Evolutionary conservation across 2,113 vertebrate genomes (phyloP), one percentile per base, ranked within the genome.

Genomic region (Turdus rufiventris): DNA sequence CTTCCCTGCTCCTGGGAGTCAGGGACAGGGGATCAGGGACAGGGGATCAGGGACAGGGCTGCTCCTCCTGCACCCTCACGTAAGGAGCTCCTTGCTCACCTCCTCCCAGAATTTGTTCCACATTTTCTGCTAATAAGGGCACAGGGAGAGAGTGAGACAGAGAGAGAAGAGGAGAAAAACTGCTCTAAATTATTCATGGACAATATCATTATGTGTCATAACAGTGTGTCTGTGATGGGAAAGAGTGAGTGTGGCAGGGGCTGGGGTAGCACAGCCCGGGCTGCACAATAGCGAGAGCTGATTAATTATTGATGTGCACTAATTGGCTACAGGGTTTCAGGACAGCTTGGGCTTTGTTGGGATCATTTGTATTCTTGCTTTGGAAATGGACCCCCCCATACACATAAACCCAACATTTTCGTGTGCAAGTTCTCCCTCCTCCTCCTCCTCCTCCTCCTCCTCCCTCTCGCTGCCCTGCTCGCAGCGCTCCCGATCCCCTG

Each of bases 161-260:
- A 74, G 86, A 92, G 80, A 91, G 95, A 34, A 96, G 92, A 96
- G 91, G 89, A 96, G 94, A 95, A 96, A 97, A 98, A 97, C 95
- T 91, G 94, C 88, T 95, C 91, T 97, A 97, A 99, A 99, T 99
- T 98, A 99, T 99, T 99, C 96, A 99, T 99, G 79, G 70, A 97
- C 98, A 99, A 99, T 99, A 99, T 99, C 98, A 99, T 99, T 99
- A 99, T 99, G 98, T 99, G 99, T 99, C 99, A 99, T 99, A 99
- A 99, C 99, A 99, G 99, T 98, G 98, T 97, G 97, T 98, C 97
- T 97, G 97, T 94, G 95, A 97, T 97, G 97, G 94, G 93, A 96
- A 86, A 71, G 96, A 96, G 91, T 94, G 96, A 88, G 96, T 91
- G 95, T 97, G 97, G 98, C 98, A 98, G 98, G 98, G 98, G 98